Conservation (phyloP, 92 coral and sea anemone species). For the Porites rus region DNA sequence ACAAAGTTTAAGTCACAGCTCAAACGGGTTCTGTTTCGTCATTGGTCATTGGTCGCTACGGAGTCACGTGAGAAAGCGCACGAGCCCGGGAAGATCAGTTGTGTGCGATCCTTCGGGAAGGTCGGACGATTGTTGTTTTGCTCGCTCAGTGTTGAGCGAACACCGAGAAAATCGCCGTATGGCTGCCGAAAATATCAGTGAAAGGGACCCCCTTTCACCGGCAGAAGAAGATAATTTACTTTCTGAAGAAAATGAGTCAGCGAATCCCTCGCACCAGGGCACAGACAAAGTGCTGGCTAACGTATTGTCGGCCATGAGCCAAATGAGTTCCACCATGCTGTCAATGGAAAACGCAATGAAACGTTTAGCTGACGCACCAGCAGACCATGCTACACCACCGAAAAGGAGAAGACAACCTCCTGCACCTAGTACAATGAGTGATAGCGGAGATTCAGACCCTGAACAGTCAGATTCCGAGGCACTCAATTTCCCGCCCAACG, state of each 20-base stretch:
- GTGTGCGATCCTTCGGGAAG: constrained; percentile 15
- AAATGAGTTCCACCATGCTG: neutral
- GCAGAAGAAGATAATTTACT: neutral
- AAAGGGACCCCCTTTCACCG: neutral
- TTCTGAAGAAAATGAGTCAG: neutral
- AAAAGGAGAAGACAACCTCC: neutral
- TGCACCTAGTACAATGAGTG: neutral
- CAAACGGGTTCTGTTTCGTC: too few species aligned
- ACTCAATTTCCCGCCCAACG: constrained; percentile 4
- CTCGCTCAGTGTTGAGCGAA: neutral
- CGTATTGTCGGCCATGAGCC: neutral
- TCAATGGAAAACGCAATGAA: constrained; percentile 5
- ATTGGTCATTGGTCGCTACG: constrained; percentile 17
- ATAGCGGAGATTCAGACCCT: neutral
- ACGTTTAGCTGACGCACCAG: neutral
- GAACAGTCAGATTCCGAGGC: constrained; percentile 47
- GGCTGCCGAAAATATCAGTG: constrained; percentile 9
- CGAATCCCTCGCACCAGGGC: neutral
- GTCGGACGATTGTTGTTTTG: neutral
- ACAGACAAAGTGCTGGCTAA: neutral
- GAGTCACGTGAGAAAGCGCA: constrained; percentile 33
- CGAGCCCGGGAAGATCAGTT: constrained; percentile 27
- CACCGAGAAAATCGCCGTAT: neutral
- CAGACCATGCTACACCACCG: constrained; percentile 23
- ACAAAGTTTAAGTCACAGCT: too few species aligned